phyloP scores from a whole-genome alignment of 1,140 invertebrate genomes.

The Eurosta solidaginis region DNA sequence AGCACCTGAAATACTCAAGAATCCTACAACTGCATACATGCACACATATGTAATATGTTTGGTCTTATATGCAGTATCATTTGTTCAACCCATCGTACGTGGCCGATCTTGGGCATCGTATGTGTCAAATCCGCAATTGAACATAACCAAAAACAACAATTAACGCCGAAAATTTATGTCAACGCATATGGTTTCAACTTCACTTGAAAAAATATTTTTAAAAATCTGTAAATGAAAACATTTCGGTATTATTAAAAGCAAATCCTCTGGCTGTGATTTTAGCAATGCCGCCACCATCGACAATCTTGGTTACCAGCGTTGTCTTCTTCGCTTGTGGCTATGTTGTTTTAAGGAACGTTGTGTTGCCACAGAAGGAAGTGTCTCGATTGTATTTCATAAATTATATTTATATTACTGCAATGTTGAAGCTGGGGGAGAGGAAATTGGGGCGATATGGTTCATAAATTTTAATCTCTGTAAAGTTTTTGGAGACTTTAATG shows the following conservation, averaged over 20 bases:
- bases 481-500: constrained; percentile 7
- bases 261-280: constrained; percentile 6
- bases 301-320: constrained; percentile 7
- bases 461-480: constrained; percentile 44
- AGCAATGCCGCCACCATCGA: not conserved
- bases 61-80: not conserved
- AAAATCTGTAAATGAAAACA: constrained; percentile 5
- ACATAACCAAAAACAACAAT: constrained; percentile 22
- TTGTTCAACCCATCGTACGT: too few species aligned
- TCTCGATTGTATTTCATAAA: constrained; percentile 21
- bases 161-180: not conserved
- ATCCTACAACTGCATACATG: not conserved
- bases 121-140: constrained; percentile 16
- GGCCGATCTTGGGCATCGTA: not conserved
- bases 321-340: not conserved
- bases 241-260: not conserved
- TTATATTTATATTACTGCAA: constrained; percentile 12
- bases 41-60: not conserved
- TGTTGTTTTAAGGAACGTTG: constrained; percentile 5
- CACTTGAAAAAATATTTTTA: not conserved
- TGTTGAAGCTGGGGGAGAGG: not conserved
- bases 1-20: not conserved
- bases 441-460: constrained; percentile 45
- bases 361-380: not conserved
- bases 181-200: not conserved